Evolutionary conservation across 1,140 invertebrate genomes (phyloP).

Genomic region (Lasaia peninsularis): DNA sequence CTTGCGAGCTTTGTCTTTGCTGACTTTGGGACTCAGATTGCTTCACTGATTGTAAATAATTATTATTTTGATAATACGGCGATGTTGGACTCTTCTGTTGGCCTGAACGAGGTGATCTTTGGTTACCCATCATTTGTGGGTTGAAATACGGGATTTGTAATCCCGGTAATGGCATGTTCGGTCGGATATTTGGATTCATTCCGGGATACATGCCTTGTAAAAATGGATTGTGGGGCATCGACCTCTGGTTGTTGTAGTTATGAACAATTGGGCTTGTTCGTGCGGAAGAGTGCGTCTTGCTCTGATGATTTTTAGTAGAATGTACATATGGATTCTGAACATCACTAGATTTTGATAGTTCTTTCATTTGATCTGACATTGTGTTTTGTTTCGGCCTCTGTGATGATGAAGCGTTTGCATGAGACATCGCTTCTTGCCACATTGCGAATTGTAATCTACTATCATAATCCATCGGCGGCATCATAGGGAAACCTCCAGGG

Average conservation of each 20-base stretch:
- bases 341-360: slow-evolving; percentile 56
- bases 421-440: slow-evolving; percentile 82
- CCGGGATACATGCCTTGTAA: slow-evolving; percentile 59
- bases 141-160: slow-evolving; percentile 73
- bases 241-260: slow-evolving; percentile 57
- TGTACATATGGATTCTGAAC: slow-evolving; percentile 69
- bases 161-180: slow-evolving; percentile 55
- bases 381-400: slow-evolving; percentile 50
- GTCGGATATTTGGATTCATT: slow-evolving; percentile 54
- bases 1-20: slow-evolving; percentile 47
- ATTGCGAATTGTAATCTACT: slow-evolving; percentile 81
- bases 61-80: slow-evolving; percentile 67
- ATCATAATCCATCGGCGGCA: slow-evolving; percentile 76
- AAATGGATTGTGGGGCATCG: slow-evolving; percentile 54
- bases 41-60: slow-evolving; percentile 62
- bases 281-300: slow-evolving; percentile 60
- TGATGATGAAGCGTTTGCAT: slow-evolving; percentile 67
- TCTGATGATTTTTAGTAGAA: slow-evolving; percentile 63
- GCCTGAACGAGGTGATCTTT: slow-evolving; percentile 53
- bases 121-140: slow-evolving; percentile 54
- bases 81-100: slow-evolving; percentile 66
- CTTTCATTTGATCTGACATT: slow-evolving; percentile 56
- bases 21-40: slow-evolving; percentile 44
- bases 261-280: slow-evolving; percentile 69
- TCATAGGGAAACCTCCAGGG: slow-evolving; percentile 68